A percentile compares a stretch with the other conserved stretches of the same genome.
These are phyloP conservation scores for Sceliomorpha sp. DNA, from an alignment of 2,888 invertebrate species.

Conservation along the genomic window DNA sequence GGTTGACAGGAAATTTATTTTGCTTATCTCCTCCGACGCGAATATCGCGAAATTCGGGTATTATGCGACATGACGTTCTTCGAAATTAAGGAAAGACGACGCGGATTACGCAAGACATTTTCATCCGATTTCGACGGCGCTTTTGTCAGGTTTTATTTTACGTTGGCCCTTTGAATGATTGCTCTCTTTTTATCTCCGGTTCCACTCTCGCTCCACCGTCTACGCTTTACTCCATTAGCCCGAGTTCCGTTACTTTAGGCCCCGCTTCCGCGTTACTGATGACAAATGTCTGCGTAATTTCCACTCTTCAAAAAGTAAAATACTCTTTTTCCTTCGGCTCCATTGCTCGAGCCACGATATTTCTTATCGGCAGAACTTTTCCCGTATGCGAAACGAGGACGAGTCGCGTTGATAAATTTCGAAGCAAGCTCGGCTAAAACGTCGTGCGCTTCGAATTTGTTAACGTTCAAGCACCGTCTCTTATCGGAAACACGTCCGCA, in stretches of 20 bases:
- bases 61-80: no score
- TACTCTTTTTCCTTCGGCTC: slow-evolving; percentile 42
- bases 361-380: no score
- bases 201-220: slow-evolving; percentile 25
- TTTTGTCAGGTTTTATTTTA: slow-evolving; percentile 47
- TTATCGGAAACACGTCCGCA: no score
- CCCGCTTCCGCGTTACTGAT: slow-evolving; percentile 71
- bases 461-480: no score
- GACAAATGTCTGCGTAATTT: slow-evolving; percentile 70
- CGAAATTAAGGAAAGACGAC: slow-evolving; percentile 9
- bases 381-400: no score
- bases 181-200: slow-evolving; percentile 50
- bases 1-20: neutral
- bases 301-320: slow-evolving; percentile 53
- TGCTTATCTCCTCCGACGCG: no score
- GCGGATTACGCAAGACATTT: slow-evolving; percentile 35
- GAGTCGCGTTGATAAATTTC: no score
- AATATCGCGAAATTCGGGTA: no score
- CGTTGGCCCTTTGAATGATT: slow-evolving; percentile 48
- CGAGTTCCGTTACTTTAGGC: slow-evolving; percentile 69
- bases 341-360: slow-evolving; percentile 13
- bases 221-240: slow-evolving; percentile 64
- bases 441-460: no score
- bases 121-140: slow-evolving; percentile 38
- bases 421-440: no score